Percentiles rank a stretch among this genome's conserved stretches.
These are phyloP conservation scores for Eristalis pertinax DNA, from an alignment of 2,888 invertebrate genomes.

Conservation along the genomic window DNA sequence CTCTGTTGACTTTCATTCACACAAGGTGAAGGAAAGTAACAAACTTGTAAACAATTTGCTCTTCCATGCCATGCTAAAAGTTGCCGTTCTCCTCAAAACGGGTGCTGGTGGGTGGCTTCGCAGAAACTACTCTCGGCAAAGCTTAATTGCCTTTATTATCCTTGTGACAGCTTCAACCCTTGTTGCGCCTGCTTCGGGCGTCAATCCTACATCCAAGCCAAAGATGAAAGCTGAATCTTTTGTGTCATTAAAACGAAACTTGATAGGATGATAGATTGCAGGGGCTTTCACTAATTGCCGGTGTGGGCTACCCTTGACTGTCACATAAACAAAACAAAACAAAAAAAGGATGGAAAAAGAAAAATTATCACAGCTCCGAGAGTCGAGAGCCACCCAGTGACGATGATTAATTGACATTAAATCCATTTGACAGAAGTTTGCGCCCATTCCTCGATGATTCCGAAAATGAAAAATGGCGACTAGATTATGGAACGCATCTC, in stretches of 20 bases:
- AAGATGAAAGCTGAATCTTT: conserved; percentile 32
- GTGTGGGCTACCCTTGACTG: conserved; percentile 6
- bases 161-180: conserved; percentile 31
- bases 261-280: conserved; percentile 45
- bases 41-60: conserved; percentile 51
- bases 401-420: conserved; percentile 55
- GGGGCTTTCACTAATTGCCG: conserved; percentile 35
- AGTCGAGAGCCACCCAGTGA: conserved; percentile 26
- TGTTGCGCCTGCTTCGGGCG: conserved; percentile 3
- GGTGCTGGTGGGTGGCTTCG: neutral
- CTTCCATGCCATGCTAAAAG: conserved; percentile 22
- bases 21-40: conserved; percentile 19
- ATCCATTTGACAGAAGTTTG: conserved; percentile 38
- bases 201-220: conserved; percentile 14
- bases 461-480: conserved; percentile 8
- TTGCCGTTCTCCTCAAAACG: neutral
- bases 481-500: neutral
- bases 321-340: neutral
- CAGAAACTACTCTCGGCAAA: conserved; percentile 19
- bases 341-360: conserved; percentile 3
- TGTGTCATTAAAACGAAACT: conserved; percentile 46
- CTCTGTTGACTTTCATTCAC: conserved; percentile 40
- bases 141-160: conserved; percentile 49
- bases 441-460: neutral
- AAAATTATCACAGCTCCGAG: conserved; percentile 26